phyloP scores from a whole-genome alignment of 1,140 invertebrate species.

The Cydia pomonella region DNA sequence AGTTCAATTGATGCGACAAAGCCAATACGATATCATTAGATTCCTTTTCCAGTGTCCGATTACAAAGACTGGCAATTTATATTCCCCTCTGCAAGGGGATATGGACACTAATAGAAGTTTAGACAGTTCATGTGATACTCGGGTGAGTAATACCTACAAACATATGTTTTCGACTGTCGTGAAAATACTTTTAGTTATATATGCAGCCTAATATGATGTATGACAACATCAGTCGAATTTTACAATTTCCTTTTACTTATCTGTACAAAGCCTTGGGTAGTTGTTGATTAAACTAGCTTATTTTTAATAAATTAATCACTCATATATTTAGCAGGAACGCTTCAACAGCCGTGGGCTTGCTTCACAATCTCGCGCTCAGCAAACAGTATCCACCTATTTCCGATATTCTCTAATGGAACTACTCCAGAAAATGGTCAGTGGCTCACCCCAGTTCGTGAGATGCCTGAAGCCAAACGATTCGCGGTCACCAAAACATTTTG shows the following conservation, averaged over 20 bases:
- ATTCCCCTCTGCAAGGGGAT: constrained; percentile 82
- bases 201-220: too few species aligned
- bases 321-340: constrained; percentile 54
- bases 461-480: constrained; percentile 92
- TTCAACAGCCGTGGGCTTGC: constrained; percentile 84
- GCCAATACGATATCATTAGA: constrained; percentile 86
- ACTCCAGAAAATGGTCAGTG: constrained; percentile 91
- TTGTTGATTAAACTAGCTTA: too few species aligned
- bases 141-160: constrained; percentile 56
- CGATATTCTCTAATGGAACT: constrained; percentile 92
- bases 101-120: constrained; percentile 73
- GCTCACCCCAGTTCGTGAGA: constrained; percentile 90
- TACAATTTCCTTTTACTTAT: too few species aligned
- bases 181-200: neutral
- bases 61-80: constrained; percentile 90
- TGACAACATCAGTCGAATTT: too few species aligned
- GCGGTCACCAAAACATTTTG: constrained; percentile 85
- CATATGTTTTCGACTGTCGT: neutral
- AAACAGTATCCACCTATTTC: constrained; percentile 93
- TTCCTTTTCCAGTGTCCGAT: constrained; percentile 91
- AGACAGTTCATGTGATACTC: constrained; percentile 65
- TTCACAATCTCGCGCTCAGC: constrained; percentile 91
- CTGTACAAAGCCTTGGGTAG: too few species aligned
- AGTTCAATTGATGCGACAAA: constrained; percentile 88
- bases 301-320: neutral